phyloP scores from a whole-genome alignment of 1,140 invertebrate species.

The Drosophila kikkawai region DNA sequence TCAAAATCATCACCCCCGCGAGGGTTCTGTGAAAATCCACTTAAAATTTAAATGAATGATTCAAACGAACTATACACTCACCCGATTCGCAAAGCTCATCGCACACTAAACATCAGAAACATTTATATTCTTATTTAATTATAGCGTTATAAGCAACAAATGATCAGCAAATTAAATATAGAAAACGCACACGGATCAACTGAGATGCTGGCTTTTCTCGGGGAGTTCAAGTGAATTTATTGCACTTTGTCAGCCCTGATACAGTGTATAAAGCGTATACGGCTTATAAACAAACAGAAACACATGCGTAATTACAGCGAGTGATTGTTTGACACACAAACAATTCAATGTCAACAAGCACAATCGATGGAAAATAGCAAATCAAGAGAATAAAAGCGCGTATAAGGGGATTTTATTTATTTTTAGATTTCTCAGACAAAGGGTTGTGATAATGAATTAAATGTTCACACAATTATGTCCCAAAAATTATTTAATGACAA shows the following conservation, averaged over 20 bases:
- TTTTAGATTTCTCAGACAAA: not conserved
- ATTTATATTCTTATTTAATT: constrained; percentile 41
- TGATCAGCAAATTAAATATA: constrained; percentile 52
- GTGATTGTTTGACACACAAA: constrained; percentile 33
- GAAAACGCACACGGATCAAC: constrained; percentile 38
- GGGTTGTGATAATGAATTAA: not conserved
- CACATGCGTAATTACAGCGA: constrained; percentile 9
- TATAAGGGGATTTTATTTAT: not conserved
- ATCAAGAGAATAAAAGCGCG: constrained; percentile 4
- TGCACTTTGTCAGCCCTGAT: constrained; percentile 52
- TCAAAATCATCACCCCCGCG: not conserved
- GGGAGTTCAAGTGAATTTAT: constrained; percentile 58
- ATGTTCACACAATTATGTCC: not conserved
- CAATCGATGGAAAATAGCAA: constrained; percentile 12
- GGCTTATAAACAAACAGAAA: constrained; percentile 24
- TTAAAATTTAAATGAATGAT: constrained; percentile 22
- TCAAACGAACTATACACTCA: constrained; percentile 1
- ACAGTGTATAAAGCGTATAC: constrained; percentile 23
- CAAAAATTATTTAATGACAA: not conserved
- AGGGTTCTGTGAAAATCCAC: constrained; percentile 4
- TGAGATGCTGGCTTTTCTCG: constrained; percentile 46
- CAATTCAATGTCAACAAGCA: constrained; percentile 43
- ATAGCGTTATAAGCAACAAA: constrained; percentile 39
- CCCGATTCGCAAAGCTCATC: constrained; percentile 6
- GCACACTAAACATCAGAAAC: constrained; percentile 9